phyloP scores from a whole-genome alignment of 1,140 invertebrate species.

The Mylabris phalerata region DNA sequence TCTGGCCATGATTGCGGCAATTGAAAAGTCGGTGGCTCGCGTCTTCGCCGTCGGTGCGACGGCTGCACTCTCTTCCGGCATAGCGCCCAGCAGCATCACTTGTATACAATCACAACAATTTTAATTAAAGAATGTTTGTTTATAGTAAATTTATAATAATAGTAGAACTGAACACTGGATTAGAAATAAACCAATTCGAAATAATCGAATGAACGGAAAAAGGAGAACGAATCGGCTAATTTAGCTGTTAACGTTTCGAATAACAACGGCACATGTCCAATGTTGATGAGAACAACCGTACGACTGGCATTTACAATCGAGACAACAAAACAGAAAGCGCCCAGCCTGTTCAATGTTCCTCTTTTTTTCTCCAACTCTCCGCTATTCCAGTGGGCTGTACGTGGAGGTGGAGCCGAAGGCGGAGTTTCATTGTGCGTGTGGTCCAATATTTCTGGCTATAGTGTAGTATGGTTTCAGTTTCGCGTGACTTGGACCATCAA shows the following conservation, averaged over 20 bases:
- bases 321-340: constrained; percentile 1
- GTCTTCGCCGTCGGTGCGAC: constrained; percentile 38
- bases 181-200: background rate
- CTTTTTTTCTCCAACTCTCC: too few species aligned
- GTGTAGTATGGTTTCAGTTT: constrained; percentile 26
- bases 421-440: constrained; percentile 33
- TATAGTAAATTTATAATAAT: too few species aligned
- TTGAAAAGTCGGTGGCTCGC: constrained; percentile 84
- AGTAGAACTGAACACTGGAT: background rate
- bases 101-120: constrained; percentile 17
- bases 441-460: constrained; percentile 24
- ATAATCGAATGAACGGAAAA: background rate
- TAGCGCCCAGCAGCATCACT: constrained; percentile 39
- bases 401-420: constrained; percentile 13
- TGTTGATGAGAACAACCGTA: constrained; percentile 25
- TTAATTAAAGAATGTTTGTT: background rate
- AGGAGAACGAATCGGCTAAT: background rate
- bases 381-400: too few species aligned
- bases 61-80: constrained; percentile 37
- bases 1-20: constrained; percentile 85
- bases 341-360: too few species aligned
- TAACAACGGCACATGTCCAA: constrained; percentile 16
- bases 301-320: constrained; percentile 17
- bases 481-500: constrained; percentile 41
- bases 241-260: too few species aligned